A percentile compares a stretch with the other conserved stretches of the same genome.
These are phyloP conservation scores for Ataeniobius toweri DNA, from an alignment of 2,797 vertebrate species.

Conservation along the genomic window DNA sequence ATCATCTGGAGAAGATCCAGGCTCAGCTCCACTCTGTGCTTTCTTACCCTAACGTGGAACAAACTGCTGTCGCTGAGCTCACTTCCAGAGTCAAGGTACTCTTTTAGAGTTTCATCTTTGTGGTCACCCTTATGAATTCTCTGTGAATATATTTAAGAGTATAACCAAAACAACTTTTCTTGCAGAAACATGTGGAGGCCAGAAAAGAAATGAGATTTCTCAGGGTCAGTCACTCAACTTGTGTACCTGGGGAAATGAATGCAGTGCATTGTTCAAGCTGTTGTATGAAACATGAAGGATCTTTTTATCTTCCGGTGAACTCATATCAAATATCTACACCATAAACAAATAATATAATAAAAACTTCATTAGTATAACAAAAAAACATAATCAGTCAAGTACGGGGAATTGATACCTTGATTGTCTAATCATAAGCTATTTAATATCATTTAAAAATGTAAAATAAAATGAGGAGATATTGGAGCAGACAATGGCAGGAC, in stretches of 20 bases:
- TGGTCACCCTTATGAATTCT: not conserved
- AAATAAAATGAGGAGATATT: too few relatives aligned
- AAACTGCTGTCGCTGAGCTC: conserved; percentile 72
- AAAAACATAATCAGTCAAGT: too few relatives aligned
- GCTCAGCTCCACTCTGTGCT: conserved; percentile 83
- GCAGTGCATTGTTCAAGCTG: not conserved
- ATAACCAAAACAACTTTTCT: conserved; percentile 10
- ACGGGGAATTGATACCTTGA: too few relatives aligned
- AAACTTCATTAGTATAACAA: too few relatives aligned
- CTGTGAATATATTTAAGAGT: not conserved
- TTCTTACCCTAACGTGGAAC: conserved; percentile 83
- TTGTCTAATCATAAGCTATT: too few relatives aligned
- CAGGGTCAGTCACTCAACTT: conserved; percentile 79
- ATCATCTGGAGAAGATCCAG: conserved; percentile 83
- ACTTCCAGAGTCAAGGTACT: conserved; percentile 84
- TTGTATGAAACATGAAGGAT: not conserved
- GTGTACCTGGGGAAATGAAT: not conserved
- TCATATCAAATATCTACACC: too few relatives aligned
- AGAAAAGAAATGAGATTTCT: conserved; percentile 85
- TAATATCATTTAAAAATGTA: too few relatives aligned
- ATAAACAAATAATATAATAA: too few relatives aligned
- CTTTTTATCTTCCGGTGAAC: not conserved
- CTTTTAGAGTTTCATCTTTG: not conserved
- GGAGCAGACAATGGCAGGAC: too few relatives aligned
- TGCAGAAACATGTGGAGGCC: conserved; percentile 83